phyloP scores from a whole-genome alignment of 2,797 vertebrate genomes.

The Scomberomorus guttatus region DNA sequence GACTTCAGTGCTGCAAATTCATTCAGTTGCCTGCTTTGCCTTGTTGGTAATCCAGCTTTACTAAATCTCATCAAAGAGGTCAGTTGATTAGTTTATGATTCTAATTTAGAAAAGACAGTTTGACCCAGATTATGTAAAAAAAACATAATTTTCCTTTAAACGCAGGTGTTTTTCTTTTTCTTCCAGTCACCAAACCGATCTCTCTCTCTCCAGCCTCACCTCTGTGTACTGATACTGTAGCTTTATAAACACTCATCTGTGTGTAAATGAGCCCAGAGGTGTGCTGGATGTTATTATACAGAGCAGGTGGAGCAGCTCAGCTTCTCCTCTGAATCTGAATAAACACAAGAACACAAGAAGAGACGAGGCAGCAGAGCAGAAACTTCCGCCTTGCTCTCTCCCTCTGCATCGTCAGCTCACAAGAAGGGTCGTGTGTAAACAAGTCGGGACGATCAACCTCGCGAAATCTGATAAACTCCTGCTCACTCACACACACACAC shows the following conservation, averaged over 20 bases:
- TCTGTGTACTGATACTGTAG: neutral
- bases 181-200: neutral
- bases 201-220: neutral
- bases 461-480: conserved; percentile 37
- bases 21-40: too few relatives aligned
- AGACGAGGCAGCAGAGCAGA: conserved; percentile 55
- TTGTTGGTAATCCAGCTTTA: too few relatives aligned
- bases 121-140: too few relatives aligned
- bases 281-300: conserved; percentile 45
- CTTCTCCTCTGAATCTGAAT: conserved; percentile 42
- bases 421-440: conserved; percentile 42
- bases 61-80: too few relatives aligned
- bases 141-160: too few relatives aligned
- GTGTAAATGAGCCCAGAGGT: conserved; percentile 39
- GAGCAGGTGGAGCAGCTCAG: conserved; percentile 52
- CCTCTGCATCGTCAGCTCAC: conserved; percentile 26
- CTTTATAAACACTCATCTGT: conserved; percentile 35
- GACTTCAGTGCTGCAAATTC: too few relatives aligned
- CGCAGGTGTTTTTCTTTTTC: neutral
- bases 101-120: too few relatives aligned
- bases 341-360: conserved; percentile 34
- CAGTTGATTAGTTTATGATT: too few relatives aligned
- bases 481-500: neutral
- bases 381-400: neutral
- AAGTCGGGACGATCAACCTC: conserved; percentile 48